Evolutionary conservation across 2,797 vertebrate species (phyloP).

Genomic region (Phyllotis vaccarum): DNA sequence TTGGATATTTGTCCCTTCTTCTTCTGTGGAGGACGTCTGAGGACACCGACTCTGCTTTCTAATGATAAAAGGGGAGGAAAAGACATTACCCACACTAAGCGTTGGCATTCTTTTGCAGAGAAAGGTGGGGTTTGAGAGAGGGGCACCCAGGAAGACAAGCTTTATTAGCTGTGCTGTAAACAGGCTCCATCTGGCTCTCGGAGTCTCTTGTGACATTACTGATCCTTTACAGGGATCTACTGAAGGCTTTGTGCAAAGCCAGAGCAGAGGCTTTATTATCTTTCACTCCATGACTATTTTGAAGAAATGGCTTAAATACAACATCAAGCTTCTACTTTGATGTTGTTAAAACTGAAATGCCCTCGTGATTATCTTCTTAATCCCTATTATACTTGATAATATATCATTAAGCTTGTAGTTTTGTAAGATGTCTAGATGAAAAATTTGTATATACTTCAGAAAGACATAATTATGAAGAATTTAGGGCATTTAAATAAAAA

Average conservation of each 20-base stretch:
- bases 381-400: background rate
- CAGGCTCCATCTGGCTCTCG: background rate
- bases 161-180: conserved; percentile 1
- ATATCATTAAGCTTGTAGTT: background rate
- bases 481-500: conserved; percentile 17
- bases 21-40: conserved; percentile 33
- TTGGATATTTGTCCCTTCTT: background rate
- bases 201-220: conserved; percentile 8
- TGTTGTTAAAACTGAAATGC: conserved; percentile 39
- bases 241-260: conserved; percentile 19
- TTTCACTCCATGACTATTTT: background rate
- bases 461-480: background rate
- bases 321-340: background rate
- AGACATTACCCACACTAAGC: background rate
- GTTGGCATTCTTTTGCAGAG: background rate
- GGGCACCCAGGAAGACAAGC: background rate
- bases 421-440: conserved; percentile 23
- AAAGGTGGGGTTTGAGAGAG: background rate
- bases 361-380: conserved; percentile 27
- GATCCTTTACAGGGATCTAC: conserved; percentile 1
- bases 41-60: background rate
- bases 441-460: background rate
- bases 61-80: conserved; percentile 30
- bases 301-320: conserved; percentile 3
- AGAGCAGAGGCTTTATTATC: background rate